phyloP scores from a whole-genome alignment of 2,797 vertebrate genomes.

The Macrochelys suwanniensis region DNA sequence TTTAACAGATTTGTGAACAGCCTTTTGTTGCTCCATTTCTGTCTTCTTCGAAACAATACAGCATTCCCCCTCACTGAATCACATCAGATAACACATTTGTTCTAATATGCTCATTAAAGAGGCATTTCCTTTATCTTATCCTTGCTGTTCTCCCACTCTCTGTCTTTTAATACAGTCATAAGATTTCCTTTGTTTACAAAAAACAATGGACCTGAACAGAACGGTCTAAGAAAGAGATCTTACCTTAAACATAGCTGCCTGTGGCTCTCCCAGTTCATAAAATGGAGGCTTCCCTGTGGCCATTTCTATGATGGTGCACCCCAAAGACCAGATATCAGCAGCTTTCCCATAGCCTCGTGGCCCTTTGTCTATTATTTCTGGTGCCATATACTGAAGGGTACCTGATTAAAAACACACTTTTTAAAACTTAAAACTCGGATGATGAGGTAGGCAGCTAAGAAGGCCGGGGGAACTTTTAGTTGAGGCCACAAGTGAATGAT shows the following conservation, averaged over 20 bases:
- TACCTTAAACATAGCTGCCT: slow-evolving; percentile 99
- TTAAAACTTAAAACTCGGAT: not conserved
- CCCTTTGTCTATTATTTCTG: slow-evolving; percentile 98
- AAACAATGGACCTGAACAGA: not conserved
- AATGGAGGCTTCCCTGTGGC: slow-evolving; percentile 97
- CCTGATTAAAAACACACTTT: slow-evolving; percentile 82
- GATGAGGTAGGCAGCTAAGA: not conserved
- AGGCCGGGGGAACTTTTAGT: not conserved
- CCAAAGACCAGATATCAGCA: slow-evolving; percentile 98
- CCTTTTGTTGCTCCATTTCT: not conserved
- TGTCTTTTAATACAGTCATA: not conserved
- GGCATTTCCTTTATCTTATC: not conserved
- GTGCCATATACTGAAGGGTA: slow-evolving; percentile 98
- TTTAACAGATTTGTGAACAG: not conserved
- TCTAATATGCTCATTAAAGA: slow-evolving; percentile 13
- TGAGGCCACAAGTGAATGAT: not conserved
- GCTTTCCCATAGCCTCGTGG: slow-evolving; percentile 97
- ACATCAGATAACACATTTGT: not conserved
- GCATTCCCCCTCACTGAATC: slow-evolving; percentile 21
- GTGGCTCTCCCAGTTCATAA: slow-evolving; percentile 96
- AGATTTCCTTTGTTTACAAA: slow-evolving; percentile 37
- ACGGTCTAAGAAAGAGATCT: slow-evolving; percentile 53
- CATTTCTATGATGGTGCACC: slow-evolving; percentile 99
- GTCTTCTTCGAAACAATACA: not conserved
- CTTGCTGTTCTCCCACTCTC: not conserved